Base-by-base conservation (phyloP, 2,888 invertebrate genomes). In the Agapostemon virescens region DNA sequence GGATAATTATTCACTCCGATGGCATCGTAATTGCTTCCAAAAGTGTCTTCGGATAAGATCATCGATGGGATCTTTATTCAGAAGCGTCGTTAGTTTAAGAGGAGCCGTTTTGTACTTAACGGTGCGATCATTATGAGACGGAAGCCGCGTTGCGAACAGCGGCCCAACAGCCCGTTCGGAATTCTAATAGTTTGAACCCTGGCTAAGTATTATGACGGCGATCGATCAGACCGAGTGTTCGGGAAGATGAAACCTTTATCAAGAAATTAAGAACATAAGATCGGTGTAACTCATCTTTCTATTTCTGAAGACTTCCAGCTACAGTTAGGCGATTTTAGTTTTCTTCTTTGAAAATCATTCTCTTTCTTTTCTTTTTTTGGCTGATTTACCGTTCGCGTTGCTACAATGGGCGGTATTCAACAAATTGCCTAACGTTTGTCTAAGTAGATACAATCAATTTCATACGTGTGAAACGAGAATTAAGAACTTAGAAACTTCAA, bases 1-100 rank as follows among this genome's bases (percentile, higher is more conserved):
- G 30, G 36, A 30, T 70, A 58, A 58, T 70, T 70, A 70, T 70
- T 58, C 58, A 58, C 58, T 38, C 13, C 58, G 64, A 70, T 70
- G 38, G 55, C 20, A 64, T 30, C 26, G 58, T 42, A 58, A 70
- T 58, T 58, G 69, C 58, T 58, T 26, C 40, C 40, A 64, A 64
- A 64, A 64, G 23, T 40, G 64, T 64, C 38, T 64, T 64, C 64
- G 64, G 64, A 64, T 64, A 38, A 64, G 64, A 64, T 67, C 67
- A 13, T 20, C 45, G 67, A 67, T 42, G 40, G 67, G 26, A 67
- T 42, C 67, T 67, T 26, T 23, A 67, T 67, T 67, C 38, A 17
- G 67, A 67, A 26, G 40, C 26, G 40, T 63, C 63, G 63, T 63
- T 63, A 63, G n/a, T 5, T 36, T 36, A 36, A 36, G 63, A 63